Base-by-base conservation (phyloP, 2,113 vertebrate genomes). In the Dolichallabes microphthalmus region DNA sequence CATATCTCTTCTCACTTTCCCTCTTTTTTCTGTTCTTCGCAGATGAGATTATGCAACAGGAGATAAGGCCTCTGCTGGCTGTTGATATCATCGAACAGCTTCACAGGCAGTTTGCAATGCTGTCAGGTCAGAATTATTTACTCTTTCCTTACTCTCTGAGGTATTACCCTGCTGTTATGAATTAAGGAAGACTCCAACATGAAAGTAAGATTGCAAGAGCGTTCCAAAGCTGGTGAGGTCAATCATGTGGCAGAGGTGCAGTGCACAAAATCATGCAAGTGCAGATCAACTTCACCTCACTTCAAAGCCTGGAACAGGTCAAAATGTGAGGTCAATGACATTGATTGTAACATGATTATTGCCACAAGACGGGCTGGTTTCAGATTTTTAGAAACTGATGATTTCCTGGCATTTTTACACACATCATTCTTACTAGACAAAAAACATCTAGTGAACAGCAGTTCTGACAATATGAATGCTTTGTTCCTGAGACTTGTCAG, bases 21-120 rank as follows among this genome's bases (percentile, higher is more conserved):
- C 25, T 80, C 27, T 20, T 75, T 84, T 86, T 87, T 74, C 86
- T 90, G 86, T 12, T 89, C 89, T 89, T 71, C 87, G 25, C 94
- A 99, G 97, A 98, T 96, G 97, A 98, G 94, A 98, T 99, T 89
- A 98, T 98, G 97, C 98, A 99, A 91, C 97, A 98, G 94, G 97
- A 99, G 88, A 96, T 99, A 90, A 94, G 98, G 90, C 97, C 98
- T 1, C 93, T 98, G 88, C 94, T 97, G 85, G 97, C 97, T 4
- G 95, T 96, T 64, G 97, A 99, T 92, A 96, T 99, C 89, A 97
- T 98, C 69, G 97, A 99, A 91, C 97, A 99, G 88, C 96, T 99
- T 80, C 97, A 98, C 93, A 95, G 96, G 82, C 96, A 97, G 87
- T 98, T 99, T 92, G 97, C 96, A 83, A 94, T 97, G 90, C 94